Percentiles rank a stretch among this genome's conserved stretches.
Conservation (phyloP, 2,113 vertebrate genomes). For the Gavia stellata region DNA sequence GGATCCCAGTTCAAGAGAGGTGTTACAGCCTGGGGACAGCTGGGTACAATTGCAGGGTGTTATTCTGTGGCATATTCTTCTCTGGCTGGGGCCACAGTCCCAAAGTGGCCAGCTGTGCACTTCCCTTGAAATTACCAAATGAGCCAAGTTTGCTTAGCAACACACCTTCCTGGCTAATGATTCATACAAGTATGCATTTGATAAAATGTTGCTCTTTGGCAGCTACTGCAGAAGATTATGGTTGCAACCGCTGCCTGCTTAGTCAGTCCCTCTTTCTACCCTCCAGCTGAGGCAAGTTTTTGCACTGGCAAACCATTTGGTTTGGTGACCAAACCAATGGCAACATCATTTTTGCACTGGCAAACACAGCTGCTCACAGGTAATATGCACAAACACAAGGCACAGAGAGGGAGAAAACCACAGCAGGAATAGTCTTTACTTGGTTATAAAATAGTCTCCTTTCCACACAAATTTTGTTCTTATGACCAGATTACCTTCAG, state of each 20-base stretch:
- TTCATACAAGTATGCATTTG: background rate
- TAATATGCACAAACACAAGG: background rate
- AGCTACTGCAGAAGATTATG: background rate
- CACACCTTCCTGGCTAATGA: background rate
- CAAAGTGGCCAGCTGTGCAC: background rate
- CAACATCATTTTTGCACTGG: background rate
- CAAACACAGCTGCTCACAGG: background rate
- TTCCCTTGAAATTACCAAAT: background rate
- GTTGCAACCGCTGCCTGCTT: background rate
- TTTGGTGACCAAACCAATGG: background rate
- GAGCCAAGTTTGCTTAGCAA: background rate
- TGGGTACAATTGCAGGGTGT: background rate
- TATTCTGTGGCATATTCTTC: background rate
- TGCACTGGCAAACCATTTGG: background rate
- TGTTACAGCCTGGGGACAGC: background rate
- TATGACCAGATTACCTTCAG: constrained; percentile 64
- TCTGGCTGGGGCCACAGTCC: background rate
- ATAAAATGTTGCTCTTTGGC: background rate
- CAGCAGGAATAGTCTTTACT: background rate
- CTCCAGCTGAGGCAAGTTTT: background rate
- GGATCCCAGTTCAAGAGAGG: background rate
- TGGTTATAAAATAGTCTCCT: background rate
- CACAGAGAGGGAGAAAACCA: background rate
- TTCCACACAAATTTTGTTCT: background rate
- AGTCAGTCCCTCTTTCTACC: background rate